Conservation (phyloP, 2,113 vertebrate species). For the Trichomycterus rosablanca region DNA sequence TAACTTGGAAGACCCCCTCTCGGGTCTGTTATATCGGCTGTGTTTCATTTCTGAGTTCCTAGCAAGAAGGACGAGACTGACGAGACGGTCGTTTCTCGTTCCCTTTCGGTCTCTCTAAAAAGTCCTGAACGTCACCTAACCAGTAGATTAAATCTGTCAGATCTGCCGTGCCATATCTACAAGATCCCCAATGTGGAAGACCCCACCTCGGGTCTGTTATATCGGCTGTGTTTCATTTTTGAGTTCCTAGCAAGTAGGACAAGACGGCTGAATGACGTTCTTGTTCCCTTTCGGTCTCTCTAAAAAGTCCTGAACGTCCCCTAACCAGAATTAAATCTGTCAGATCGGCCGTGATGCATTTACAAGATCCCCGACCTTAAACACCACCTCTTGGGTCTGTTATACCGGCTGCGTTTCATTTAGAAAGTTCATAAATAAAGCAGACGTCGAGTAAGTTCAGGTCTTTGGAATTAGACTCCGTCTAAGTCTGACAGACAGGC, state of each 20-base stretch:
- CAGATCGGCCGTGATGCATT: background rate
- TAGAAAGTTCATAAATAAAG: too few species aligned
- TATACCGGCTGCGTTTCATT: constrained; percentile 1
- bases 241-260: background rate
- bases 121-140: background rate
- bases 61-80: background rate
- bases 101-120: background rate
- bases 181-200: too few species aligned
- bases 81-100: too few species aligned
- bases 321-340: background rate
- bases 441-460: too few species aligned
- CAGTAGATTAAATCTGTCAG: background rate
- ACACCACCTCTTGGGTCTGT: too few species aligned
- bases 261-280: background rate
- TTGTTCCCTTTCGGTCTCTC: background rate
- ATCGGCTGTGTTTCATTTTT: constrained; percentile 6
- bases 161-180: background rate
- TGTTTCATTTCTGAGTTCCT: background rate
- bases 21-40: background rate
- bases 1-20: too few species aligned
- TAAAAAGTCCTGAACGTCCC: background rate
- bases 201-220: too few species aligned
- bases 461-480: too few species aligned
- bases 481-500: too few species aligned
- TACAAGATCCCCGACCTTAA: too few species aligned